Base-by-base conservation (phyloP, 2,113 vertebrate genomes). In the Gyps fulvus region DNA sequence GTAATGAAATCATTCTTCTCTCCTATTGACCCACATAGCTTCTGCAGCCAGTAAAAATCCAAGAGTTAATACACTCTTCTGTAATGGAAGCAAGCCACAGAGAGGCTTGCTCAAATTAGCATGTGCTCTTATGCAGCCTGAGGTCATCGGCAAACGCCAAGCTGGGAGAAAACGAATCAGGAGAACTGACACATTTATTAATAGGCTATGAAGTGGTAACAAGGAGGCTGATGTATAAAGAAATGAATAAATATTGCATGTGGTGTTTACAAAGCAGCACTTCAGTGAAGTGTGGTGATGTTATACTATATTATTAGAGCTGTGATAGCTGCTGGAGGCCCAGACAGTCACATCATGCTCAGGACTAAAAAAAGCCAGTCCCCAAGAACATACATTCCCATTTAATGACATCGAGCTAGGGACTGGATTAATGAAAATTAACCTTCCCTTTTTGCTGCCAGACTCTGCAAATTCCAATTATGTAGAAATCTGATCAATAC, bases 201-300 rank as follows among this genome's bases (percentile, higher is more conserved):
- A 97, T 95, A 95, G 94, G 82, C 50, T 91, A 84, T 87, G 84
- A 96, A 93, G 87, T 76, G 67, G 79, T 83, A 97, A 95, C 71
- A 85, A 89, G 85, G 65, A 91, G 54, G 43, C 61, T 84, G 85
- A 95, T 95, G 71, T 83, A 87, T 72, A 65, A 93, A 80, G 65
- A 90, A 92, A 93, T 58, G 6, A 87, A 97, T 93, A 91, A 96
- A 93, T 95, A 91, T 70, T 96, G 61, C 88, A 96, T 93, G 69
- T 84, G 73, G 31, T 97, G 89, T 91, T 96, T 91, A 93, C 92
- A 92, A 65, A 96, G 80, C 59, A 92, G 71, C 67, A 66, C 50
- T 88, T 88, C 49, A 83, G 25, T 73, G 43, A 81, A 71, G 63
- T 26, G 21, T 88, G 73, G 38, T 82, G 87, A 81, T 83, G 66